A percentile compares a stretch with the other conserved stretches of the same genome.
phyloP scores from a whole-genome alignment of 2,113 vertebrate genomes.

The Jacana jacana region DNA sequence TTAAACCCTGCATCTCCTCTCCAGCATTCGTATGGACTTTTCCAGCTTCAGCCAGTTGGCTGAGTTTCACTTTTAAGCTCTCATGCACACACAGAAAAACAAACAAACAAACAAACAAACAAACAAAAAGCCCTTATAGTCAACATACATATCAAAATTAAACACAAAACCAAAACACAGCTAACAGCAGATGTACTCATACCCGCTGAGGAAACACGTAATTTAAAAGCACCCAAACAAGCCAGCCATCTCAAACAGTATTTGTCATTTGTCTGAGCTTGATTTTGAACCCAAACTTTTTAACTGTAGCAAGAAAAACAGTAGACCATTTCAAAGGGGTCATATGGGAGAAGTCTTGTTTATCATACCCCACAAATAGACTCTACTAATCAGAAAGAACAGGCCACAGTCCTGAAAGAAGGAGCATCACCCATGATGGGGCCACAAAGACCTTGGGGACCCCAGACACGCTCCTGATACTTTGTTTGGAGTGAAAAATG shows the following conservation, averaged over 20 bases:
- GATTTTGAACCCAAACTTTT: neutral
- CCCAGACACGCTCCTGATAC: neutral
- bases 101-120: neutral
- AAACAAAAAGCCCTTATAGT: neutral
- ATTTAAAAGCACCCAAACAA: neutral
- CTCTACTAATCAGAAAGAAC: neutral
- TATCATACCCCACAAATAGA: neutral
- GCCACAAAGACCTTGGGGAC: neutral
- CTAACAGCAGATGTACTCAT: neutral
- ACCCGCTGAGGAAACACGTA: neutral
- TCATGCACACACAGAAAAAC: neutral
- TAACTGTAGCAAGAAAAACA: neutral
- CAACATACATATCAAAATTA: neutral
- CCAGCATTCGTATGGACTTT: neutral
- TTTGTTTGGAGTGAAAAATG: neutral
- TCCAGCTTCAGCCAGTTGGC: slow-evolving; percentile 7
- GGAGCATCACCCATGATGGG: fast-evolving
- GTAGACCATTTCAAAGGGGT: neutral
- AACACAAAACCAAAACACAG: neutral
- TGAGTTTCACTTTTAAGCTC: neutral
- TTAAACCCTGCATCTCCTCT: neutral
- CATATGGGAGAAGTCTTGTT: neutral
- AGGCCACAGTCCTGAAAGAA: neutral
- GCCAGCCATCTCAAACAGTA: neutral
- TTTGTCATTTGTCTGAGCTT: neutral